Percentiles rank a stretch among this genome's conserved stretches.
Evolutionary conservation across 2,113 vertebrate genomes (phyloP).

Genomic region (Antennarius striatus): DNA sequence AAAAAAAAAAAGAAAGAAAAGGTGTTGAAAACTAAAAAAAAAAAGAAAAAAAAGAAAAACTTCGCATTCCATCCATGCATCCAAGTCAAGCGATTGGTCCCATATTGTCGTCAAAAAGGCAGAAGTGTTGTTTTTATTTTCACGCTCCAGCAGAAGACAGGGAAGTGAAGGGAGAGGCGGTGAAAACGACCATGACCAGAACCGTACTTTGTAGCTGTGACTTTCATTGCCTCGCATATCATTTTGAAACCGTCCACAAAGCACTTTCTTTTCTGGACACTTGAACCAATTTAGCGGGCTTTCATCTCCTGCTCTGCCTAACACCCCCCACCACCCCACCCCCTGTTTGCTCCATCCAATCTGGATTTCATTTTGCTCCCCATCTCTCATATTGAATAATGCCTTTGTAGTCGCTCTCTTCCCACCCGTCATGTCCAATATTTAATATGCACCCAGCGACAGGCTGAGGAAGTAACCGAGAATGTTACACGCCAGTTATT

Average conservation of each 20-base stretch:
- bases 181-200: constrained; percentile 63
- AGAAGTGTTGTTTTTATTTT: constrained; percentile 66
- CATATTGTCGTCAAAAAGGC: constrained; percentile 59
- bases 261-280: constrained; percentile 48
- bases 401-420: constrained; percentile 64
- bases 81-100: constrained; percentile 52
- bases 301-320: constrained; percentile 53
- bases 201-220: constrained; percentile 67
- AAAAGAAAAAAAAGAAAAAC: neutral
- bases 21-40: too few relatives aligned
- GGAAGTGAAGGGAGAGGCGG: constrained; percentile 35
- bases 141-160: constrained; percentile 54
- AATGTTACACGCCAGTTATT: constrained; percentile 66
- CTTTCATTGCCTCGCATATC: constrained; percentile 63
- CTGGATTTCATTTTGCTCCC: constrained; percentile 64
- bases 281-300: constrained; percentile 46
- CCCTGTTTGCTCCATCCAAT: constrained; percentile 48
- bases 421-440: constrained; percentile 42
- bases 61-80: constrained; percentile 43
- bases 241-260: constrained; percentile 45
- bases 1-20: neutral
- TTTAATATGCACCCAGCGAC: constrained; percentile 76
- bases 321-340: constrained; percentile 24
- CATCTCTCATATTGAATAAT: constrained; percentile 68
- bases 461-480: constrained; percentile 69